phyloP scores from a whole-genome alignment of 1,140 invertebrate genomes.

The Dinothrombium tinctorium region DNA sequence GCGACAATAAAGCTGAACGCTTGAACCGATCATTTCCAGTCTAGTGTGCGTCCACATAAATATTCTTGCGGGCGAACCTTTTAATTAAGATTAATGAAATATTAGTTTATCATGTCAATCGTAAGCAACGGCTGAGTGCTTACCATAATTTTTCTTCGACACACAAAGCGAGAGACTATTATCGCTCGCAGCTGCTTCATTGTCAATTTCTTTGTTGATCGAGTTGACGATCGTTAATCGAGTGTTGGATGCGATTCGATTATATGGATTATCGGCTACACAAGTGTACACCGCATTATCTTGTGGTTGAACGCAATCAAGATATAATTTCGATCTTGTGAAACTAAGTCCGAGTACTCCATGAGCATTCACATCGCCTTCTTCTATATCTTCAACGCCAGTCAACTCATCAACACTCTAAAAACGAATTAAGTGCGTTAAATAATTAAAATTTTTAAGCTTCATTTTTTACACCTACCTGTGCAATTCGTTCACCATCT shows the following conservation, averaged over 20 bases:
- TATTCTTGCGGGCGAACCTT: conserved; percentile 25
- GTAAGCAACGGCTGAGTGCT: no score
- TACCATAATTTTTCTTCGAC: conserved; percentile 12
- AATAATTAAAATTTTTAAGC: no score
- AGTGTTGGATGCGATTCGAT: no score
- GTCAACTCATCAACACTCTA: no score
- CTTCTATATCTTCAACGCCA: no score
- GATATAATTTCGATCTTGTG: conserved; percentile 31
- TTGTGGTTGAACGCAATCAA: conserved; percentile 31
- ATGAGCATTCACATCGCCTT: no score
- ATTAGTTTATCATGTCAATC: no score
- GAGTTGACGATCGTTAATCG: no score
- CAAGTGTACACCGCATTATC: conserved; percentile 41
- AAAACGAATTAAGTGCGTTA: no score
- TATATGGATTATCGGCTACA: conserved; percentile 34
- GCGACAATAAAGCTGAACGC: conserved; percentile 40
- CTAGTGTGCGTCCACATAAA: conserved; percentile 23
- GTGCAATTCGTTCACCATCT: conserved; percentile 20
- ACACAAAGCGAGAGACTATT: conserved; percentile 8
- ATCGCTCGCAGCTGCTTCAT: neutral
- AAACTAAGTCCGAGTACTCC: conserved; percentile 9
- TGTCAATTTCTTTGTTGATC: neutral
- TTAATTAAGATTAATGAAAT: no score
- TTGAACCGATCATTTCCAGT: conserved; percentile 30
- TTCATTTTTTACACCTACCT: no score